Base-by-base conservation (phyloP, 2,797 vertebrate genomes). In the Premnoplex brunnescens region DNA sequence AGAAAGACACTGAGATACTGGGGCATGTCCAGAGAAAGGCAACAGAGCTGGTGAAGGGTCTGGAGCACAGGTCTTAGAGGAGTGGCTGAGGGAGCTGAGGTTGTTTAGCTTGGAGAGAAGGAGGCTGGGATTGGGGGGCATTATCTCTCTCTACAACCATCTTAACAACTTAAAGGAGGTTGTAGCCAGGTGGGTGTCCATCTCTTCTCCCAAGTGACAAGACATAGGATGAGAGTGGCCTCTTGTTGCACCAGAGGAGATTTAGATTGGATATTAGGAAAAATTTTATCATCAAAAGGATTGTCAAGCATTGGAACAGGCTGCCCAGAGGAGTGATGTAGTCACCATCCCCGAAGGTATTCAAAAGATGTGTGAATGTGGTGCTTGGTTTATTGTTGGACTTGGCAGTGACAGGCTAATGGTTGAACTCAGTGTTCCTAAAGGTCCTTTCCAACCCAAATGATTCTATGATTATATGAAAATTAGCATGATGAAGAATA, bases 11-110 rank as follows among this genome's bases (percentile, higher is more conserved):
- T 24, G 76, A 71, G 26, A 34, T 8, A 13, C 39, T 81, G 30
- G 8, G 36, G 16, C 0, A 0, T 46, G 51, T 64, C 34, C 51
- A 59, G 58, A 52, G 71, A 59, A 64, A 26, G 11, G 6, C 34
- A 58, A 0, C 0, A 0, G n/a, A 56, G 24, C 27, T 83, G 49
- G 20, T 4, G 16, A 69, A 58, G 22, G 9, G 12, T 52, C 26
- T 24, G 56, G 30, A 63, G 30, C 34, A 21, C 9, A 11, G 19
- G 26, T 2, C 19, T 8, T 10, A 5, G 30, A 52, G n/a, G 19
- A 63, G 3, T 0, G 0, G 3, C 49, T 75, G 55, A 44, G 18
- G 24, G 37, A 81, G 3, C 26, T 75, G 26, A 1, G 7, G 16
- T 15, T 75, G 26, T 75, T 86, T 41, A 51, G 9, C 37, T 34